phyloP scores from a whole-genome alignment of 2,888 invertebrate genomes.

The Idaea aversata region DNA sequence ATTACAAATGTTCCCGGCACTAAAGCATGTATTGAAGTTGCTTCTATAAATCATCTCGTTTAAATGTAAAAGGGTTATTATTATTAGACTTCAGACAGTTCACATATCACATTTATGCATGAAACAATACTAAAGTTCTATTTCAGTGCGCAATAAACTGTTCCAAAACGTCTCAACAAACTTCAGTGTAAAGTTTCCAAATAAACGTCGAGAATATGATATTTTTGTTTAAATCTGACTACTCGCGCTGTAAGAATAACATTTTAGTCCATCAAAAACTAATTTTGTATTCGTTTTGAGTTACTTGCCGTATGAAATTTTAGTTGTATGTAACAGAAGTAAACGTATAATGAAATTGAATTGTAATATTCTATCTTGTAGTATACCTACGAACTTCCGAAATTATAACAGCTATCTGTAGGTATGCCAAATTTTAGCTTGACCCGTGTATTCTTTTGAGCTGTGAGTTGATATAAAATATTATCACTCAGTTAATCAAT shows the following conservation, averaged over 20 bases:
- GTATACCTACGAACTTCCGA: background rate
- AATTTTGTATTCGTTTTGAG: slow-evolving; percentile 40
- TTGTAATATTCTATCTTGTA: background rate
- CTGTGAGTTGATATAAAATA: too few species aligned
- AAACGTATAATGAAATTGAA: slow-evolving; percentile 22
- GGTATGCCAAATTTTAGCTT: too few species aligned
- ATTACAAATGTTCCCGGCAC: too few species aligned
- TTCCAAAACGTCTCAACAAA: slow-evolving; percentile 49
- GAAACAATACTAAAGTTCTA: slow-evolving; percentile 34
- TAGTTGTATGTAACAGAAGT: slow-evolving; percentile 38
- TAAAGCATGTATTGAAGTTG: too few species aligned
- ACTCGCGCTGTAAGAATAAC: slow-evolving; percentile 58
- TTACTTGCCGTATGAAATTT: slow-evolving; percentile 29
- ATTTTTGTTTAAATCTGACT: slow-evolving; percentile 52
- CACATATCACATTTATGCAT: background rate
- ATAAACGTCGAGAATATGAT: slow-evolving; percentile 55
- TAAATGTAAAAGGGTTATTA: background rate
- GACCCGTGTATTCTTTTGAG: too few species aligned
- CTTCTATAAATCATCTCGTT: too few species aligned
- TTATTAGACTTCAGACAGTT: background rate
- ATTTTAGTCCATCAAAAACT: slow-evolving; percentile 63
- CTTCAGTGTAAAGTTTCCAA: slow-evolving; percentile 68
- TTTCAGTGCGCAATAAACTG: slow-evolving; percentile 60
- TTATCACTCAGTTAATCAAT: too few species aligned
- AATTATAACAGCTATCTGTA: too few species aligned